Evolutionary conservation across 2,113 vertebrate species (phyloP), one percentile per base, ranked within the genome.

Genomic region (Scortum barcoo): DNA sequence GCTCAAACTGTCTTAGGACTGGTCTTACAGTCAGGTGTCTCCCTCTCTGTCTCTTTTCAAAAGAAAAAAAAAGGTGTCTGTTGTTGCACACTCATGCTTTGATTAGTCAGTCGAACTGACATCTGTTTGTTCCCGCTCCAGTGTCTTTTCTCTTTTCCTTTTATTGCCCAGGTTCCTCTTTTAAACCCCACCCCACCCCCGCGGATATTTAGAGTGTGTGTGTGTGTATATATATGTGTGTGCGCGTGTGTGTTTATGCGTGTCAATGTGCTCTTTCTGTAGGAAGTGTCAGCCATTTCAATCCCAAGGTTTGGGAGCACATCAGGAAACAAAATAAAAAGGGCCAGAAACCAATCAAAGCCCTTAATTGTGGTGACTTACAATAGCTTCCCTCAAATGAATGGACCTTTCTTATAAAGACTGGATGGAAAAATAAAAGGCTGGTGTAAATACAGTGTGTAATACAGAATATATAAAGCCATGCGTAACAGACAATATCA

Each of bases 261-360:
- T 78, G 81, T 76, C 48, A 53, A 74, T 87, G 54, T 87, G 81
- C 86, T 93, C 65, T 92, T 84, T 91, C 72, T 86, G 88, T 94
- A 92, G 94, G 94, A 95, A 93, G 89, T 84, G 91, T 91, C 91
- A 94, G 94, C 94, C 94, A 94, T 94, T 92, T 88, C 68, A 77
- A 84, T 89, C 89, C 88, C 92, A 87, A 60, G 5, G 51, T 82
- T 76, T 85, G 91, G 92, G 91, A 89, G 78, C 42, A 81, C 84
- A 90, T 93, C 92, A 93, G 92, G 93, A 50, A 92, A 50, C 91
- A 89, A 87, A 61, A 66, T 75, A 83, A 61, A 66, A 77, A 83
- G 50, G 86, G 88, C 89, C 86, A 70, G 88, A 70, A 91, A 86
- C 76, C 68, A 83, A 86, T 88, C 78, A 83, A 36, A 84, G 76